Conservation (phyloP, 2,797 vertebrate species). For the Smutsia gigantea region DNA sequence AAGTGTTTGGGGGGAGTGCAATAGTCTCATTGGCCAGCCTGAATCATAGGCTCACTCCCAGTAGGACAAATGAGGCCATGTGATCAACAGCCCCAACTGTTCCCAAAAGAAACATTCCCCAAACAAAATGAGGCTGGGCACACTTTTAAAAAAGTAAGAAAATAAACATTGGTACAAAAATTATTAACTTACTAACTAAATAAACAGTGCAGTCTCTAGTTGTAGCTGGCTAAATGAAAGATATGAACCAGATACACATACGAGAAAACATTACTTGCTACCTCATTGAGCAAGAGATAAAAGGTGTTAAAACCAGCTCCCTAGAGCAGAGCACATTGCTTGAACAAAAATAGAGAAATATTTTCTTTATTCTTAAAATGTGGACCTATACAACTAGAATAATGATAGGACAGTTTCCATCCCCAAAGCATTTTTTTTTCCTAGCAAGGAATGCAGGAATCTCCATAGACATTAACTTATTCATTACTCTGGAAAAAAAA, state of each 20-base stretch:
- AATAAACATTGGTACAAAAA: background rate
- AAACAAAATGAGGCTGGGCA: background rate
- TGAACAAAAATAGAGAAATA: background rate
- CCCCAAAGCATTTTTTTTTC: background rate
- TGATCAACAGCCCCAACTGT: background rate
- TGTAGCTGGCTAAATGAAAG: background rate
- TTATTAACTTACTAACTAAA: background rate
- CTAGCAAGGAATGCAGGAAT: background rate
- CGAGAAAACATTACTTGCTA: background rate
- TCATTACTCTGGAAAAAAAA: background rate
- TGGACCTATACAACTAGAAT: background rate
- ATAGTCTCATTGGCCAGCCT: background rate
- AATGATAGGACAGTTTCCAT: conserved; percentile 18
- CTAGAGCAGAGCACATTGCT: background rate
- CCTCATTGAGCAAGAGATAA: background rate
- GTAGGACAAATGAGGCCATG: background rate
- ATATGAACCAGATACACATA: background rate
- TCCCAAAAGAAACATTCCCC: background rate
- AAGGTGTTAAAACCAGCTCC: conserved; percentile 43
- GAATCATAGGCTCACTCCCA: background rate
- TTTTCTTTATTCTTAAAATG: conserved; percentile 18
- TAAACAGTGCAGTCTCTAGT: background rate
- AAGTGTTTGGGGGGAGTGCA: background rate
- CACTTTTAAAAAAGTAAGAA: background rate
- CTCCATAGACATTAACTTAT: background rate